Base-by-base conservation (phyloP, 1,140 invertebrate genomes). In the Stegodyphus dumicola region DNA sequence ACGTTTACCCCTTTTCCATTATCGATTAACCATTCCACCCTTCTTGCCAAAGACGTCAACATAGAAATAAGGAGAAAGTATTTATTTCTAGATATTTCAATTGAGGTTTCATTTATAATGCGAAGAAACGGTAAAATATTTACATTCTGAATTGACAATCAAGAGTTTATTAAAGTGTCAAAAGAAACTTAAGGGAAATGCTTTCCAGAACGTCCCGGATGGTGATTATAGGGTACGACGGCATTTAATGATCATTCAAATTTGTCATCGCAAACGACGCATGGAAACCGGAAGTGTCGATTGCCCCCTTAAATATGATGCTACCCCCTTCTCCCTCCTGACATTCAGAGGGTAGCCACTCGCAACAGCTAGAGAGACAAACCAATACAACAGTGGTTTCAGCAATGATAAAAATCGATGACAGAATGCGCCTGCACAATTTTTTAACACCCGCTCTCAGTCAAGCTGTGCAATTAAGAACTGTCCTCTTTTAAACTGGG, bases 51-150 rank as follows among this genome's bases (percentile, higher is more conserved):
- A 60, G 1, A 60, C 33, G 33, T 33, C 33, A 60, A 60, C 56
- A 60, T 60, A 10, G 9, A 17, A 7, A 67, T 15, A 67, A n/a
- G n/a, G n/a, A 67, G n/a, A 67, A 67, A 67, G n/a, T 67, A 67
- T 67, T 67, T 67, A 17, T 7, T 15, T 15, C 9, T 15, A 67
- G 7, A 53, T 54, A 52, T 74, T 54, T 52, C 52, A 56, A 74
- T 56, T 74, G 71, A 74, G 71, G 71, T 74, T 74, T 71, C 69
- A 71, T 71, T 71, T 71, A 52, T 71, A 71, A 33, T 9, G 69
- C 15, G 69, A 17, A 51, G 17, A 52, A 53, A 53, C 11, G 53
- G 65, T 67, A 74, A 74, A 74, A 74, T 74, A 74, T 74, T 74
- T 74, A 52, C 71, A 52, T 33, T 54, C n/a, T 15, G 6, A 56